Evolutionary conservation across 1,140 invertebrate genomes (phyloP).

Genomic region (Tetraneura akinire): DNA sequence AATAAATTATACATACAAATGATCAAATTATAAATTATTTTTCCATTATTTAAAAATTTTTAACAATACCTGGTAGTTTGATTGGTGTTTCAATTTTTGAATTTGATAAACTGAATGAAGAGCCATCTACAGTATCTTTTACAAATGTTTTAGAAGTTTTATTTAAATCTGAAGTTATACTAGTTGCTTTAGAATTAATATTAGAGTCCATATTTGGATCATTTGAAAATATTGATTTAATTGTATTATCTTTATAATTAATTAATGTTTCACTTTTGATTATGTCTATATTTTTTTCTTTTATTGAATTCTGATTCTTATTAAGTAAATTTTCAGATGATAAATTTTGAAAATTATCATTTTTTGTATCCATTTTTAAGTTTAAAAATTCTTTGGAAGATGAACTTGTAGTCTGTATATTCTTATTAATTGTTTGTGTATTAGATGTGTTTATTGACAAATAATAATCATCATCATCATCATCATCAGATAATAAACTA

Average conservation of each 20-base stretch:
- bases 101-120: slow-evolving; percentile 13
- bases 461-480: background rate
- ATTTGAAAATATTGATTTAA: background rate
- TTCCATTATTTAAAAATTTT: background rate
- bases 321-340: background rate
- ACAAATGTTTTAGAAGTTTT: background rate
- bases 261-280: background rate
- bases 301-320: background rate
- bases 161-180: background rate
- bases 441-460: background rate
- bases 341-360: background rate
- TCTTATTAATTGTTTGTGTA: background rate
- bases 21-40: too few relatives aligned
- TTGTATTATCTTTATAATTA: background rate
- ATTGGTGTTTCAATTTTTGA: background rate
- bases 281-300: background rate
- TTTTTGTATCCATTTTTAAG: background rate
- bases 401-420: background rate
- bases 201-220: background rate
- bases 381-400: slow-evolving; percentile 31
- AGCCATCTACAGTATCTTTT: slow-evolving; percentile 8
- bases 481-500: slow-evolving; percentile 18
- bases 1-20: too few relatives aligned
- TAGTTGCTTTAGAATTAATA: background rate
- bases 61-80: slow-evolving; percentile 24